phyloP scores from a whole-genome alignment of 2,888 invertebrate genomes.

The Epiblema foenella region DNA sequence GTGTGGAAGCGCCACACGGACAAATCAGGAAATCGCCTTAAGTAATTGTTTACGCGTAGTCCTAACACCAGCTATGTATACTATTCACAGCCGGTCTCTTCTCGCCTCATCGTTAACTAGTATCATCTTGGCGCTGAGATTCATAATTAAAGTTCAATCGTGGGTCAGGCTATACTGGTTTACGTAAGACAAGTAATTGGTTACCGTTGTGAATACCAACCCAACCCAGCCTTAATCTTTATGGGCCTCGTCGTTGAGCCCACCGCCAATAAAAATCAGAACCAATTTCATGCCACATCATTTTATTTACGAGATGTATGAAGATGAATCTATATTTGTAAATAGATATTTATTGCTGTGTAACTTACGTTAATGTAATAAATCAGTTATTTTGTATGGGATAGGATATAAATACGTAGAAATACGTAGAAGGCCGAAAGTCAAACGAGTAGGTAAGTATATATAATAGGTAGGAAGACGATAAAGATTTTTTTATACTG shows the following conservation, averaged over 20 bases:
- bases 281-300: slow-evolving; percentile 22
- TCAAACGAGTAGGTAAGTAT: background rate
- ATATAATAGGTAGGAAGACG: background rate
- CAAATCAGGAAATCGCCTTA: too few species aligned
- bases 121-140: too few species aligned
- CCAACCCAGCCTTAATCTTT: background rate
- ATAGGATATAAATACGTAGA: background rate
- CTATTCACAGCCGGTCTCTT: too few species aligned
- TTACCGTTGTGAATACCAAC: background rate
- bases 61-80: too few species aligned
- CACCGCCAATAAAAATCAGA: slow-evolving; percentile 19
- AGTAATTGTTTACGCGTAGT: too few species aligned
- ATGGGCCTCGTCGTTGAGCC: slow-evolving; percentile 1
- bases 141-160: too few species aligned
- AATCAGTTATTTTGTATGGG: background rate
- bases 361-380: slow-evolving; percentile 27
- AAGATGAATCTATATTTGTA: slow-evolving; percentile 32
- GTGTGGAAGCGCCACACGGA: too few species aligned
- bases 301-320: slow-evolving; percentile 34
- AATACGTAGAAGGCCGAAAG: too few species aligned
- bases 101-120: too few species aligned
- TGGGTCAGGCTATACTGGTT: too few species aligned
- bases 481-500: background rate
- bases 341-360: slow-evolving; percentile 30
- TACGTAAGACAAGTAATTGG: background rate